These are phyloP conservation scores for Aspidiotus rigidus DNA, from an alignment of 2,888 invertebrate species.

Conservation along the genomic window DNA sequence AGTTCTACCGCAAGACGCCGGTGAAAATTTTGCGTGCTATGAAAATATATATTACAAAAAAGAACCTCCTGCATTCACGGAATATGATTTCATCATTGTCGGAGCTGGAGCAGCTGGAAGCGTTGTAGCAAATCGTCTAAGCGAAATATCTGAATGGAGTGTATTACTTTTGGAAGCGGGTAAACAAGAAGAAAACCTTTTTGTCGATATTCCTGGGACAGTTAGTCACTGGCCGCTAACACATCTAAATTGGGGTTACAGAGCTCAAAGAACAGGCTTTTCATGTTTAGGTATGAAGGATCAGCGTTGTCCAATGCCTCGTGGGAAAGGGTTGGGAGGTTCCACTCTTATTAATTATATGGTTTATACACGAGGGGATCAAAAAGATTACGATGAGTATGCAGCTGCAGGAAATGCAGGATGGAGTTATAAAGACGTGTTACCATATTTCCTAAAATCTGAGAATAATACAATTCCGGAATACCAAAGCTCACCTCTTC, in stretches of 20 bases:
- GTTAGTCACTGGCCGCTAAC: conserved; percentile 50
- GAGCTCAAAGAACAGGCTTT: conserved; percentile 52
- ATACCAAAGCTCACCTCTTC: conserved; percentile 45
- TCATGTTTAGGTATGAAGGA: conserved; percentile 48
- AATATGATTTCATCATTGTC: conserved; percentile 43
- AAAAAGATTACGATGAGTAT: conserved; percentile 39
- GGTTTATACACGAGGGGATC: conserved; percentile 43
- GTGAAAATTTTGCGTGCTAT: conserved; percentile 37
- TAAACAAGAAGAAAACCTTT: conserved; percentile 46
- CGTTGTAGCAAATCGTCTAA: conserved; percentile 58
- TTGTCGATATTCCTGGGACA: conserved; percentile 52
- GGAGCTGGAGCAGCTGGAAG: conserved; percentile 65
- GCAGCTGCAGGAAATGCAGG: conserved; percentile 41
- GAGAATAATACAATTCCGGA: conserved; percentile 39
- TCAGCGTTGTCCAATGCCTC: conserved; percentile 39
- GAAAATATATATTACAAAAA: conserved; percentile 37
- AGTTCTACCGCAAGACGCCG: conserved; percentile 36
- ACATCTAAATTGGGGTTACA: conserved; percentile 62
- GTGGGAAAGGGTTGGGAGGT: conserved; percentile 39
- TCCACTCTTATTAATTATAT: conserved; percentile 55
- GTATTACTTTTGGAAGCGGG: conserved; percentile 59
- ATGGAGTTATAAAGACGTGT: conserved; percentile 45
- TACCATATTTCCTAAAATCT: conserved; percentile 42
- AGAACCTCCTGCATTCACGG: conserved; percentile 36
- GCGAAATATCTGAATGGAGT: conserved; percentile 53